These are phyloP conservation scores for Apis florea DNA, from an alignment of 1,140 invertebrate species.

Conservation along the genomic window DNA sequence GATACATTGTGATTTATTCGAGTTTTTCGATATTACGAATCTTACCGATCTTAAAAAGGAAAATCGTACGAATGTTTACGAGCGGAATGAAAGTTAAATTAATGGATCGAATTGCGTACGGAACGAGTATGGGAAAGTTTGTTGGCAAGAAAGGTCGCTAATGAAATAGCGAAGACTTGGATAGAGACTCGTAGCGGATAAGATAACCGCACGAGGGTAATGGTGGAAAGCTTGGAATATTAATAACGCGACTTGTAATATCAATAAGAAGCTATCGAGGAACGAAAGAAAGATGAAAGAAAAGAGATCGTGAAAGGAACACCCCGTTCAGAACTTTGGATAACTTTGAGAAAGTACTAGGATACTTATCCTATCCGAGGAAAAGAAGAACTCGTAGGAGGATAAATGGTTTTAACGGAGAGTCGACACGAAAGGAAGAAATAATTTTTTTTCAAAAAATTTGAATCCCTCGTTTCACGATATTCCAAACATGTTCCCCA, in stretches of 20 bases:
- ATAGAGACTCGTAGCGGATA: not conserved
- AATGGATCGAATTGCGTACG: no score
- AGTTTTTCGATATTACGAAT: no score
- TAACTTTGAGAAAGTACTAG: slow-evolving; percentile 58
- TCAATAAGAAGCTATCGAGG: slow-evolving; percentile 46
- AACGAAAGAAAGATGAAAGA: slow-evolving; percentile 46
- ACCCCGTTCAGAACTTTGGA: slow-evolving; percentile 33
- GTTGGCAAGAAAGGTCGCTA: not conserved
- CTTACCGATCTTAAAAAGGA: no score
- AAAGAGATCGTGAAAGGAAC: slow-evolving; percentile 39
- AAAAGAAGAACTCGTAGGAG: slow-evolving; percentile 24
- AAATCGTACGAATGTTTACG: no score
- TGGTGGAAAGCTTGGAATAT: slow-evolving; percentile 32
- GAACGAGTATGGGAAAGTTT: not conserved
- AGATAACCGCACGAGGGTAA: slow-evolving; percentile 31
- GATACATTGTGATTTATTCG: no score
- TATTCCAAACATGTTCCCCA: no score
- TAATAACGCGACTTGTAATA: slow-evolving; percentile 32
- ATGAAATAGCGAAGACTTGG: not conserved
- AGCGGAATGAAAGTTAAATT: not conserved
- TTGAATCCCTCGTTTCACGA: not conserved
- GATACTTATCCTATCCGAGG: slow-evolving; percentile 46
- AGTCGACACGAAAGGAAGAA: not conserved
- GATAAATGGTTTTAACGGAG: slow-evolving; percentile 63
- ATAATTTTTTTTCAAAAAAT: slow-evolving; percentile 23